These are phyloP conservation scores for Gobionotothen gibberifrons DNA, from an alignment of 2,797 vertebrate species.

Conservation along the genomic window DNA sequence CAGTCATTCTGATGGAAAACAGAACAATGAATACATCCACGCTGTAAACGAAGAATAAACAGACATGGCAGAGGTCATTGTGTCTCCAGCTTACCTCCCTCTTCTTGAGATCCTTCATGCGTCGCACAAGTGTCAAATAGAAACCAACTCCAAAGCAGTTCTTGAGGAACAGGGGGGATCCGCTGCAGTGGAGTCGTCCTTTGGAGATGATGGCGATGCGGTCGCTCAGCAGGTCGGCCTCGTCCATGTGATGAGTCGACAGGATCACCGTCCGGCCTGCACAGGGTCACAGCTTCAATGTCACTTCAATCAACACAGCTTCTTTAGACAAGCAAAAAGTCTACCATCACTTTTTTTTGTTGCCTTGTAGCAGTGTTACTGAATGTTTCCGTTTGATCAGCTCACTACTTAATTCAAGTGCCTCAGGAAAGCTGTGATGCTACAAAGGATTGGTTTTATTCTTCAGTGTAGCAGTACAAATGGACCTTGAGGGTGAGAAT, in stretches of 20 bases:
- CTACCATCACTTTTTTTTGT: conserved; percentile 32
- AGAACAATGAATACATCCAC: conserved; percentile 1
- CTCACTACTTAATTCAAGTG: conserved; percentile 53
- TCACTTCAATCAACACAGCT: no score
- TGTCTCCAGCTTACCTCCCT: conserved; percentile 71
- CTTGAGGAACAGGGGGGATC: conserved; percentile 96
- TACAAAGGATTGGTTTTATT: conserved; percentile 11
- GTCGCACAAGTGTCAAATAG: conserved; percentile 93
- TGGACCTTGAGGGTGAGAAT: background rate
- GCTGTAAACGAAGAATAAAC: background rate
- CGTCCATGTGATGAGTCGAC: conserved; percentile 99
- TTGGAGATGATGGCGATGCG: conserved; percentile 96
- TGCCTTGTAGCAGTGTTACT: conserved; percentile 20
- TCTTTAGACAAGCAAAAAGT: background rate
- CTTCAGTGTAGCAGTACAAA: conserved; percentile 6
- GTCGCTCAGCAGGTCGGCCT: conserved; percentile 97
- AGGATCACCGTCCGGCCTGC: conserved; percentile 95
- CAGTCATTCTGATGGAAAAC: conserved; percentile 84
- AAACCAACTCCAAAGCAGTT: conserved; percentile 95
- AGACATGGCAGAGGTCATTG: no score
- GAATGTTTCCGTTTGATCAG: conserved; percentile 58
- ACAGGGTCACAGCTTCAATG: background rate
- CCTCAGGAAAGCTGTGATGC: conserved; percentile 36
- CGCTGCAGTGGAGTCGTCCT: conserved; percentile 92
- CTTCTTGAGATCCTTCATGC: conserved; percentile 78